Evolutionary conservation across 2,113 vertebrate genomes (phyloP).

Genomic region (Nycticebus coucang): DNA sequence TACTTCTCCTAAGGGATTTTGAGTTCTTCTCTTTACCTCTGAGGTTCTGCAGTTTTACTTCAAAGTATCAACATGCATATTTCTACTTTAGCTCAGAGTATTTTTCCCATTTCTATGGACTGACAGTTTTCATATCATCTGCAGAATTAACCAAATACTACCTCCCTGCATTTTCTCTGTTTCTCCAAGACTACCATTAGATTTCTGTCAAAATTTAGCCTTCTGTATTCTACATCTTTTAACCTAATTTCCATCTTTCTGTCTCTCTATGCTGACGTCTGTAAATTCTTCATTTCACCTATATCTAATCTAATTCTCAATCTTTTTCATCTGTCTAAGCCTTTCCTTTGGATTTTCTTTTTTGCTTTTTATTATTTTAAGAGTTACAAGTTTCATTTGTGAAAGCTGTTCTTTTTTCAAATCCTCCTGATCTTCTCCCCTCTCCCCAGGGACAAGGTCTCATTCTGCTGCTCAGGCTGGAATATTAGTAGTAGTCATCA

Average conservation of each 20-base stretch:
- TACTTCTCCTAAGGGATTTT: not conserved
- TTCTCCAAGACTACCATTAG: not conserved
- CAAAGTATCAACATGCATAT: not conserved
- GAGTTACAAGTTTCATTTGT: not conserved
- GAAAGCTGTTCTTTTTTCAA: not conserved
- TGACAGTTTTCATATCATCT: not conserved
- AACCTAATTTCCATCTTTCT: not conserved
- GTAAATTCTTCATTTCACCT: not conserved
- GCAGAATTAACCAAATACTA: not conserved
- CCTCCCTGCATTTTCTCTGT: not conserved
- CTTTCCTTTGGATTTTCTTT: not conserved
- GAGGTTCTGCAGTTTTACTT: not conserved
- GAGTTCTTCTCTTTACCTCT: not conserved
- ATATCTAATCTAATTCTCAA: not conserved
- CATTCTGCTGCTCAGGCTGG: too few relatives aligned
- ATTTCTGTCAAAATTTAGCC: not conserved
- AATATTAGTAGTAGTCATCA: too few relatives aligned
- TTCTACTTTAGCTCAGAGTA: not conserved
- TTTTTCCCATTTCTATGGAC: not conserved
- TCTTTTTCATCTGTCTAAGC: not conserved
- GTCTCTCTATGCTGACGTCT: not conserved
- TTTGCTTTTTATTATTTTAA: slow-evolving; percentile 8
- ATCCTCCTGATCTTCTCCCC: not conserved
- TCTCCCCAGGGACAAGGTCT: too few relatives aligned
- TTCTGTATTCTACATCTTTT: not conserved